Evolutionary conservation across 2,797 vertebrate genomes (phyloP).

Genomic region (Spinus pinus): DNA sequence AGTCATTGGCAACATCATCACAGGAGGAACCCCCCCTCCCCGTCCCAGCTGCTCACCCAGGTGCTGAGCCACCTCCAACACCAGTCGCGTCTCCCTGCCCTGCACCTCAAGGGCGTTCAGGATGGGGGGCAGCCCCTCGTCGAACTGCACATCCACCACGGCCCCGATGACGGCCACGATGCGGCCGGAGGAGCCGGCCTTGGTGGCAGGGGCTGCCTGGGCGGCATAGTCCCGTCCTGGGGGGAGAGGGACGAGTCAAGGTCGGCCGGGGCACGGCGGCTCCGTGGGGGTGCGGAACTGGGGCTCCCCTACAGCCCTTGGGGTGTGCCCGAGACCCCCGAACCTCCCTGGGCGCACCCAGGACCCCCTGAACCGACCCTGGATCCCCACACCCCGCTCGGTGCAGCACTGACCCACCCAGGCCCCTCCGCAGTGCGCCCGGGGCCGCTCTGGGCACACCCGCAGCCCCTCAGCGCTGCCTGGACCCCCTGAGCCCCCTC

Average conservation of each 20-base stretch:
- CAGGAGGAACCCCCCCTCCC: constrained; percentile 54
- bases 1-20: constrained; percentile 83
- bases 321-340: fast-evolving
- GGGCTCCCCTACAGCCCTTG: background rate
- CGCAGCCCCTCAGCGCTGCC: too few species aligned
- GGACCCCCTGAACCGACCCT: fast-evolving
- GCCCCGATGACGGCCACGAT: constrained; percentile 97
- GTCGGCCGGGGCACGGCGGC: background rate
- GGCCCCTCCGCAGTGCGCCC: fast-evolving
- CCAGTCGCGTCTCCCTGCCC: constrained; percentile 88
- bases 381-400: background rate
- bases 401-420: fast-evolving
- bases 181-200: constrained; percentile 75
- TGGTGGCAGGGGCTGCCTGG: constrained; percentile 80
- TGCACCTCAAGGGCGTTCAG: constrained; percentile 94
- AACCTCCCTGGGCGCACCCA: background rate
- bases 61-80: constrained; percentile 97
- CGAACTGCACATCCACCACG: constrained; percentile 97
- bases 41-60: constrained; percentile 74
- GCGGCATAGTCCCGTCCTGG: constrained; percentile 90
- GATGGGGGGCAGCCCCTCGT: constrained; percentile 94
- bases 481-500: too few species aligned
- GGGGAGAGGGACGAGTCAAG: background rate
- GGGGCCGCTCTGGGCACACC: fast-evolving
- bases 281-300: background rate